Evolutionary conservation across 2,888 invertebrate species (phyloP), one percentile per base, ranked within the genome.

Genomic region (Gymnoscelis rufifasciata): DNA sequence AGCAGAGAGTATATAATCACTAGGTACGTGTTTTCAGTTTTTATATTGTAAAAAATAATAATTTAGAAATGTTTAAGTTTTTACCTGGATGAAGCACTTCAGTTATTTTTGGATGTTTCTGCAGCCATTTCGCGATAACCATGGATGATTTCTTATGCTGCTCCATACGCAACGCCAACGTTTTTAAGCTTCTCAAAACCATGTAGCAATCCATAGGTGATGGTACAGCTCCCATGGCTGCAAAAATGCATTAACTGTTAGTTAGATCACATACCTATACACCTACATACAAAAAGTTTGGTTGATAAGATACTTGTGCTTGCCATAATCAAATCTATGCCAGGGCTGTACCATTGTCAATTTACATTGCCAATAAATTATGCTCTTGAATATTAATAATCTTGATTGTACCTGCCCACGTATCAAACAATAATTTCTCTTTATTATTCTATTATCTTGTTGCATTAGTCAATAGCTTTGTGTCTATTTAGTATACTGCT

Each of bases 191-290:
- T 53, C 97, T 91, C 71, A 95, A 97, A 0, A 98, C 97, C 71
- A 97, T 90, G 72, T 93, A 96, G 76, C 99, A 98, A 77, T 99
- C 99, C 72, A 98, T 97, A 0, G 99, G 97, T 0, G 98, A 96
- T 1, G 99, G 98, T 8, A 99, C 93, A 30, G 95, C 92, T 40
- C 99, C 99, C 89, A 95, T 91, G 3, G 97, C 96, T 94, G 82
- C 47, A 72, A 39, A 49, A 12, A 38, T 28, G 15, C 6, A 30
- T 19, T 19, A 3, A 19, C 3, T 15, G 5, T 33, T 2, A n/a
- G n/a, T 33, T 1, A 15, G 1, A 27, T 27, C 2, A n/a, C 24
- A 23, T 23, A 23, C 3, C 23, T 23, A 23, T 23, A 23, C 23
- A n/a, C n/a, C n/a, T n/a, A 19, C 5, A 5, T 19, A 19, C 19